These are phyloP conservation scores for Caenorhabditis uteleia DNA, from an alignment of 2,888 invertebrate species.

Conservation along the genomic window DNA sequence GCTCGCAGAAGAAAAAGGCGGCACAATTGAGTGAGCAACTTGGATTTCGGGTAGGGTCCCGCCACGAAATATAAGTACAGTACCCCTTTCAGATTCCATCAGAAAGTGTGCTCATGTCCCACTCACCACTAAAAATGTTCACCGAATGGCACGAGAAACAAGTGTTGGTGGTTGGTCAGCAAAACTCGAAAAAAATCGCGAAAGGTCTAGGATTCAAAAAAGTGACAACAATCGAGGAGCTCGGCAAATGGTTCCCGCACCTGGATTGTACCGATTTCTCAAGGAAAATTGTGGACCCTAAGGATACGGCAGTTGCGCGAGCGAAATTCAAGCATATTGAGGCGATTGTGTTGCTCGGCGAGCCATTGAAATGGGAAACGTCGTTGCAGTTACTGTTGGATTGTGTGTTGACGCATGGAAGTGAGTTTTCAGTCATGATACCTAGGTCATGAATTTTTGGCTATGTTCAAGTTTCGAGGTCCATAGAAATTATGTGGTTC, in stretches of 20 bases:
- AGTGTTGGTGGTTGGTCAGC: conserved; percentile 76
- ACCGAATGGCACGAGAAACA: conserved; percentile 76
- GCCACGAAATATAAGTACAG: background rate
- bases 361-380: conserved; percentile 78
- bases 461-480: conserved; percentile 3
- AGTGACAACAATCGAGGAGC: conserved; percentile 75
- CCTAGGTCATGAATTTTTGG: no score
- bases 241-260: conserved; percentile 75
- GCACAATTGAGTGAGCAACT: conserved; percentile 75
- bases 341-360: conserved; percentile 77
- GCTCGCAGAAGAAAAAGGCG: conserved; percentile 74
- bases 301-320: conserved; percentile 30
- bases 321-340: conserved; percentile 47
- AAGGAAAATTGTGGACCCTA: conserved; percentile 55
- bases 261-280: conserved; percentile 76
- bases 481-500: background rate
- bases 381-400: conserved; percentile 77
- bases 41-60: conserved; percentile 73
- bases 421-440: conserved; percentile 56
- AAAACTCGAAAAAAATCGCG: conserved; percentile 74
- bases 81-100: conserved; percentile 15
- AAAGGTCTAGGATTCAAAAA: conserved; percentile 75
- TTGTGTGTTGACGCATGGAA: conserved; percentile 74
- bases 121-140: conserved; percentile 76
- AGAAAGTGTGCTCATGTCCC: conserved; percentile 75